These are phyloP conservation scores for Streptopelia turtur DNA, from an alignment of 2,797 vertebrate species.

Conservation along the genomic window DNA sequence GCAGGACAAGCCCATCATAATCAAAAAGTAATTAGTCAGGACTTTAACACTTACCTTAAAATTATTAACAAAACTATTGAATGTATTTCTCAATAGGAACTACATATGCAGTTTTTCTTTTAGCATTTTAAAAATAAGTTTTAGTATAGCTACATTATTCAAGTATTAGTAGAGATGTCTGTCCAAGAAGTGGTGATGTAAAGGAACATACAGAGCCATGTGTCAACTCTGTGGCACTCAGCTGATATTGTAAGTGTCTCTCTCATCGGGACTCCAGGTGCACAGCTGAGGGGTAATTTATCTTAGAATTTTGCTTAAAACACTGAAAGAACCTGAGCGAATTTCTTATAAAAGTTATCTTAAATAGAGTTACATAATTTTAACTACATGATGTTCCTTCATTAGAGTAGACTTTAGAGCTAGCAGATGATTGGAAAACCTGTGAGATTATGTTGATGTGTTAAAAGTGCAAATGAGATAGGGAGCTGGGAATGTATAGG, in stretches of 20 bases:
- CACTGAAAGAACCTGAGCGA: neutral
- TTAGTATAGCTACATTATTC: neutral
- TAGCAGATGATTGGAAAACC: neutral
- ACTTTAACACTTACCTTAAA: neutral
- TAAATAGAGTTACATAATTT: neutral
- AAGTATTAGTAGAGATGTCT: neutral
- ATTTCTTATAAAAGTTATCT: neutral
- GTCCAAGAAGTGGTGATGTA: neutral
- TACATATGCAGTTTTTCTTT: neutral
- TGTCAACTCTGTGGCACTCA: neutral
- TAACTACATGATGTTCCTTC: neutral
- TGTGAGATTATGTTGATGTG: neutral
- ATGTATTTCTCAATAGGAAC: neutral
- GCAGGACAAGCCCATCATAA: neutral
- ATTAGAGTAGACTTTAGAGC: neutral
- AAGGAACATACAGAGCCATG: neutral
- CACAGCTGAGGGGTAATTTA: neutral
- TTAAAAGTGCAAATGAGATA: neutral
- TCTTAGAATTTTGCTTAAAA: neutral
- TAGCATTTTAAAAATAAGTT: neutral
- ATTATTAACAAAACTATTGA: neutral
- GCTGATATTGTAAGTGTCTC: neutral
- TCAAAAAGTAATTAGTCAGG: neutral
- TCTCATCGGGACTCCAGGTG: neutral
- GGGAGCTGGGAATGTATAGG: neutral